These are phyloP conservation scores for Notolabrus celidotus DNA, from an alignment of 2,797 vertebrate genomes.

Conservation along the genomic window DNA sequence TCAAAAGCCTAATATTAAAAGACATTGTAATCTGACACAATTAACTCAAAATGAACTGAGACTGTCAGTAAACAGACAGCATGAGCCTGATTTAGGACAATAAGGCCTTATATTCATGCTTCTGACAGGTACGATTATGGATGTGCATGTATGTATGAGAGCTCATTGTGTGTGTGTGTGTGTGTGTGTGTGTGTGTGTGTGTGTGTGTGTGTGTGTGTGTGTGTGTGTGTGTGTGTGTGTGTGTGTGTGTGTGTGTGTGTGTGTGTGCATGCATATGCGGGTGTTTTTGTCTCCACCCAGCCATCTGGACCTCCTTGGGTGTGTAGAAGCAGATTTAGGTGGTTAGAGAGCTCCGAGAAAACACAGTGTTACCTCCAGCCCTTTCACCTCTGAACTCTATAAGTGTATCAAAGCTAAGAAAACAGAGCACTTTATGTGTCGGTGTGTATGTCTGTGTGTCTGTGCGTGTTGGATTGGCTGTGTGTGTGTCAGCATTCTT, in stretches of 20 bases:
- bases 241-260: constrained; percentile 16
- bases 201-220: constrained; percentile 13
- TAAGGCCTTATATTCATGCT: not conserved
- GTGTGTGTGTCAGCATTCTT: constrained; percentile 71
- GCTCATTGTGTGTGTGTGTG: constrained; percentile 24
- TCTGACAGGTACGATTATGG: constrained; percentile 34
- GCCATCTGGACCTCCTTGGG: constrained; percentile 83
- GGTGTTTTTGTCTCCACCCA: constrained; percentile 70
- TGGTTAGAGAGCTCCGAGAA: constrained; percentile 79
- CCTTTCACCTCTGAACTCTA: constrained; percentile 83
- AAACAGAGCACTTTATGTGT: constrained; percentile 74
- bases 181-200: constrained; percentile 1
- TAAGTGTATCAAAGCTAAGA: constrained; percentile 86
- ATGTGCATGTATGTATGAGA: constrained; percentile 19
- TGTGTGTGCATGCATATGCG: constrained; percentile 34
- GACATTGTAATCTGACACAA: too few relatives aligned
- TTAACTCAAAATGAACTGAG: too few relatives aligned
- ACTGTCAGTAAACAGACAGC: too few relatives aligned
- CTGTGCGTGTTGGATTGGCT: constrained; percentile 18
- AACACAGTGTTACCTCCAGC: constrained; percentile 81
- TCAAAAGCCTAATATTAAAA: too few relatives aligned
- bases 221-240: not conserved
- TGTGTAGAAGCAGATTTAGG: constrained; percentile 78
- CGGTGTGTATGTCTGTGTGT: constrained; percentile 32
- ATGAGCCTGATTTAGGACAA: not conserved